These are phyloP conservation scores for Teleiodes luculella DNA, from an alignment of 2,888 invertebrate species.

Conservation along the genomic window DNA sequence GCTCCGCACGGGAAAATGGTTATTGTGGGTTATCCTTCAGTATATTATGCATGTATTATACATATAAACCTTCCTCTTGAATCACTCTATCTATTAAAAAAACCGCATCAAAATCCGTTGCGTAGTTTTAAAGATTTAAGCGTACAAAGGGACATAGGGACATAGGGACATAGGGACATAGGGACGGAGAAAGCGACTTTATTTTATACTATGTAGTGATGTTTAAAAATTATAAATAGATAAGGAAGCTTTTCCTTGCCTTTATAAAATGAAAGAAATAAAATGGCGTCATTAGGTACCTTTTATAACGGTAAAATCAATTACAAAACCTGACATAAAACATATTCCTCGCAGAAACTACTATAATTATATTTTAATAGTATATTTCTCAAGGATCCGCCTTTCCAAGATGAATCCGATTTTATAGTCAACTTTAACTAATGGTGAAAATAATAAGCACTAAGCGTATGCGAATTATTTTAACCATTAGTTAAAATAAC, in stretches of 20 bases:
- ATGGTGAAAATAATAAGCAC: slow-evolving; percentile 32
- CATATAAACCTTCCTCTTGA: too few species aligned
- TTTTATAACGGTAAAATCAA: neutral
- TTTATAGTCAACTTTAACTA: slow-evolving; percentile 36
- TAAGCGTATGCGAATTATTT: slow-evolving; percentile 25
- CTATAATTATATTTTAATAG: neutral
- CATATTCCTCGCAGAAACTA: slow-evolving; percentile 6
- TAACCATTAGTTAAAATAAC: slow-evolving; percentile 27
- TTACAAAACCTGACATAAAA: slow-evolving; percentile 10
- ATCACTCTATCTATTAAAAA: too few species aligned
- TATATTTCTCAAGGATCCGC: slow-evolving; percentile 17
- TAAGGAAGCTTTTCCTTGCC: neutral
- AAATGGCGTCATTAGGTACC: neutral
- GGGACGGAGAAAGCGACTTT: too few species aligned
- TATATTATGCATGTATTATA: too few species aligned
- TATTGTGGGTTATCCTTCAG: too few species aligned
- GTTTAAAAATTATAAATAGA: too few species aligned
- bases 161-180: too few species aligned
- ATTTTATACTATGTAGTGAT: too few species aligned
- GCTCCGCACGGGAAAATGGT: too few species aligned
- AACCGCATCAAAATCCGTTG: too few species aligned
- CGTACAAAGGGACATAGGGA: too few species aligned
- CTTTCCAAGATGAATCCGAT: slow-evolving; percentile 35
- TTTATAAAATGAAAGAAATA: neutral
- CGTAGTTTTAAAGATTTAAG: too few species aligned